These are phyloP conservation scores for Tachyglossus aculeatus DNA, from an alignment of 2,797 vertebrate species.

Conservation along the genomic window DNA sequence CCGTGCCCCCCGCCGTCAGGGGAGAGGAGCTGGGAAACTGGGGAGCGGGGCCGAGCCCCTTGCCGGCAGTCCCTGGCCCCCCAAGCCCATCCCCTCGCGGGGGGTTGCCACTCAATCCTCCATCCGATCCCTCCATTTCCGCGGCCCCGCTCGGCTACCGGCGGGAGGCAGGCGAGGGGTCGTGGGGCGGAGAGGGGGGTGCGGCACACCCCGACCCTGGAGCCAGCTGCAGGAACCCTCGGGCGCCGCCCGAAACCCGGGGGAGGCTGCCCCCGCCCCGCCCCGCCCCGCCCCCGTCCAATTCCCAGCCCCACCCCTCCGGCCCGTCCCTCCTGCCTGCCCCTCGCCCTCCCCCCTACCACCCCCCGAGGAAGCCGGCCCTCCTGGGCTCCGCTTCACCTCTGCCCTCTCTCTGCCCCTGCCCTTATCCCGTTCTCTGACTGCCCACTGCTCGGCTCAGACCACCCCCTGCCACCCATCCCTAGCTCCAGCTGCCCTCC, in stretches of 20 bases:
- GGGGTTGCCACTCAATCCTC: background rate
- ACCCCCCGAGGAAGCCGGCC: too few relatives aligned
- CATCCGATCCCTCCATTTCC: background rate
- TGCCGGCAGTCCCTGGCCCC: background rate
- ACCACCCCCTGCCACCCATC: too few relatives aligned
- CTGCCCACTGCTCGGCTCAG: too few relatives aligned
- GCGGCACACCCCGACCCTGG: background rate
- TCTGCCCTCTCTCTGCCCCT: too few relatives aligned
- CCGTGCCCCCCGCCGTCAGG: too few relatives aligned
- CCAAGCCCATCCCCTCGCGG: background rate
- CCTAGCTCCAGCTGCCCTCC: too few relatives aligned
- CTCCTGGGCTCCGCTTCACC: too few relatives aligned
- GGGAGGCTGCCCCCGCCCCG: background rate
- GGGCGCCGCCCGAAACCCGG: slow-evolving; percentile 21
- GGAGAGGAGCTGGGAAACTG: background rate
- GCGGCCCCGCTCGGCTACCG: background rate
- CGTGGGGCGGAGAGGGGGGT: background rate
- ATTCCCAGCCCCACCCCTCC: too few relatives aligned
- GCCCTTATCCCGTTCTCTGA: too few relatives aligned
- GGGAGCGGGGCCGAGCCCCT: background rate
- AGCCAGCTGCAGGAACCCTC: background rate
- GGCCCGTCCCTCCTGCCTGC: too few relatives aligned
- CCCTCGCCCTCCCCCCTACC: too few relatives aligned
- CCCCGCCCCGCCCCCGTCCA: background rate
- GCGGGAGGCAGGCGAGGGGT: background rate